Conservation (phyloP, 2,797 vertebrate genomes). For the Protosalanx chinensis region DNA sequence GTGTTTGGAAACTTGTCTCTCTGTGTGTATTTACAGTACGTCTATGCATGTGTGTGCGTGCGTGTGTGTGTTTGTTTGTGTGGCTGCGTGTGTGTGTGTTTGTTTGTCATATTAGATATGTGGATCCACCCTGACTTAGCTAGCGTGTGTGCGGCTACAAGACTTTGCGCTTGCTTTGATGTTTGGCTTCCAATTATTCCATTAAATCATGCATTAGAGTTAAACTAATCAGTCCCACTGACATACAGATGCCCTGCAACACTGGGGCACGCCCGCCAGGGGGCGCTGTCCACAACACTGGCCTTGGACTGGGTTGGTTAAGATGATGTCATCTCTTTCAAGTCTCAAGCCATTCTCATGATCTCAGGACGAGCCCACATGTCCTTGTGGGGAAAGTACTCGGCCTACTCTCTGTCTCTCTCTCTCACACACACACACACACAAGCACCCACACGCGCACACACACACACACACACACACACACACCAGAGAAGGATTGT, state of each 20-base stretch:
- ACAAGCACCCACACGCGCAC: no score
- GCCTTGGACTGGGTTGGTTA: background rate
- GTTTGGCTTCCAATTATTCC: slow-evolving; percentile 30
- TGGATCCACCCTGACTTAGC: no score
- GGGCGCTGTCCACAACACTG: slow-evolving; percentile 18
- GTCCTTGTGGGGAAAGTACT: slow-evolving; percentile 6
- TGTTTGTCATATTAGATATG: background rate
- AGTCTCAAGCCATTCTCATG: background rate
- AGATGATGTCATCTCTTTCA: slow-evolving; percentile 16
- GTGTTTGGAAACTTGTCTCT: background rate
- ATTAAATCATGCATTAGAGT: slow-evolving; percentile 38
- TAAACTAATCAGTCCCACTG: slow-evolving; percentile 21
- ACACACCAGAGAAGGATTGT: no score
- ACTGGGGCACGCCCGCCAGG: slow-evolving; percentile 20
- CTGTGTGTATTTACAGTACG: background rate
- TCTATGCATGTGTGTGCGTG: slow-evolving; percentile 2
- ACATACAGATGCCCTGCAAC: slow-evolving; percentile 16
- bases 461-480: no score
- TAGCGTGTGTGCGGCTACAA: slow-evolving; percentile 21
- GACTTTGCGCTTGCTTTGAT: slow-evolving; percentile 13
- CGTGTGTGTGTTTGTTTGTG: slow-evolving; percentile 3
- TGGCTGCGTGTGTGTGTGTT: slow-evolving; percentile 26
- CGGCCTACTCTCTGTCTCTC: no score
- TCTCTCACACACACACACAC: no score
- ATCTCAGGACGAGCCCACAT: slow-evolving; percentile 16